These are phyloP conservation scores for Heliconius sara DNA, from an alignment of 2,888 invertebrate genomes.

Conservation along the genomic window DNA sequence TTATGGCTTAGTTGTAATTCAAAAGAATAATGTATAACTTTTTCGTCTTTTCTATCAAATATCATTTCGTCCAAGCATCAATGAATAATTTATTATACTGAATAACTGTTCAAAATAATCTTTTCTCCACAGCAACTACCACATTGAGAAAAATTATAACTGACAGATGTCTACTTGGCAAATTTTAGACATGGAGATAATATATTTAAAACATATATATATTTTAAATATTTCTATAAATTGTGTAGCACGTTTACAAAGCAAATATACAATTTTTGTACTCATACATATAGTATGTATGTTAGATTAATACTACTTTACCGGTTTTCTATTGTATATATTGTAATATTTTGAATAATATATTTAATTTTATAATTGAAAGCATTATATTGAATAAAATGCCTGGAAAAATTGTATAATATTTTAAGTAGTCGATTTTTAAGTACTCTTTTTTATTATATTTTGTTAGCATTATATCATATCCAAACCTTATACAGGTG, in stretches of 20 bases:
- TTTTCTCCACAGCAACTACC: background rate
- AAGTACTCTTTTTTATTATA: background rate
- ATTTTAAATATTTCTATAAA: background rate
- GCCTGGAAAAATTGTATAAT: background rate
- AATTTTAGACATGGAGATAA: background rate
- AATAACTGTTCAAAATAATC: background rate
- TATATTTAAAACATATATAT: background rate
- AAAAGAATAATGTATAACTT: slow-evolving; percentile 53
- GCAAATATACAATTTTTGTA: background rate
- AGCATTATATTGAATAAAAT: background rate
- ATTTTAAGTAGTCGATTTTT: background rate
- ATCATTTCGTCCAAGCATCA: slow-evolving; percentile 51
- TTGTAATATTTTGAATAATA: too few species aligned
- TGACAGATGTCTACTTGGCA: slow-evolving; percentile 10
- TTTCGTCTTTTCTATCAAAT: slow-evolving; percentile 53
- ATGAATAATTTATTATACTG: background rate
- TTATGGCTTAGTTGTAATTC: slow-evolving; percentile 60
- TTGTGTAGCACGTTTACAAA: background rate
- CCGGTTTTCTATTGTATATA: background rate
- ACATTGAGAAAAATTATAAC: background rate
- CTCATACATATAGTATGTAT: background rate
- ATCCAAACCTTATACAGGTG: background rate
- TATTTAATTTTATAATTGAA: background rate
- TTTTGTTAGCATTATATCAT: background rate
- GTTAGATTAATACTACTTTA: background rate